Evolutionary conservation across 2,113 vertebrate species (phyloP), one percentile per base, ranked within the genome.

Genomic region (Oreochromis spilurus): DNA sequence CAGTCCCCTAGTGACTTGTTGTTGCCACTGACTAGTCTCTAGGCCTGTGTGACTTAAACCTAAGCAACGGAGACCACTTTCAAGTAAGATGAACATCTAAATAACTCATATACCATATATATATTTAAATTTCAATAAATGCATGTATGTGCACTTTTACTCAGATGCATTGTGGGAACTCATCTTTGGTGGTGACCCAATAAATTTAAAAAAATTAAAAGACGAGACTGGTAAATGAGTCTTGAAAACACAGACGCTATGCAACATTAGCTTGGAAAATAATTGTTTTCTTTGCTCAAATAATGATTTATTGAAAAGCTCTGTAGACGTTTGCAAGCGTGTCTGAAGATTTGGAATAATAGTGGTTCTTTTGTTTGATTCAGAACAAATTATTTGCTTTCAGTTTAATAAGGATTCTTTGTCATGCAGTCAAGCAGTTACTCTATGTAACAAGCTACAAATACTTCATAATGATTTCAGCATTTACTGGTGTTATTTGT

Each of bases 221-320:
- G 24, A 75, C 17, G 2, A 11, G 3, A 38, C 54, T 94, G 89
- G 91, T 87, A 88, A 93, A 93, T 91, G 90, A 90, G 45, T 77
- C 57, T 85, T 83, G 81, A 84, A 83, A 90, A 85, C 67, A 40
- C 43, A 93, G 84, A 91, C 60, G 62, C 17, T 88, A 87, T 36
- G 82, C 86, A 88, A 92, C 93, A 89, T 90, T 91, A 92, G 87
- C 70, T 78, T n/a, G 21, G 82, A 93, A 75, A 83, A 57, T 79
- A 65, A 85, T 38, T 92, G 86, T 93, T 92, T 88, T 84, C 85
- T 90, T 93, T 88, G 80, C 87, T 84, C 88, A 89, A 87, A 91
- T 87, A 90, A 86, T 89, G 87, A 92, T 91, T 88, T 84, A 83
- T 87, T 90, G 86, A 91, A 91, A 85, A 2, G 9, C 29, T 84